Conservation (phyloP, 1,140 invertebrate genomes). For the Leptoteleia sp. region DNA sequence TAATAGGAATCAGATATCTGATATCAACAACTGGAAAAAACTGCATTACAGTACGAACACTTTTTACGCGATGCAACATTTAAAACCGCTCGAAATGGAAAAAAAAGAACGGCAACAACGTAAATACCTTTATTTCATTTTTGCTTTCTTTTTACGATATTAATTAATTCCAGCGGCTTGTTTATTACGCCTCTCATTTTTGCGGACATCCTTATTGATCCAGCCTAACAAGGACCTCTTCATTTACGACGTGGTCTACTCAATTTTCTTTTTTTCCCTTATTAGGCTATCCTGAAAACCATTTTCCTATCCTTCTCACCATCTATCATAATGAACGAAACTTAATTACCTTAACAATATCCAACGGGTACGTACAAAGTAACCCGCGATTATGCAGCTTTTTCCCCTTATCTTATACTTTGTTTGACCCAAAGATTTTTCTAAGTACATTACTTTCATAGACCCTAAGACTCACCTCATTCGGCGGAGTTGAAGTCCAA, state of each 20-base stretch:
- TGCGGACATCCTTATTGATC: background rate
- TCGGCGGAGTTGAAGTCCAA: conserved; percentile 11
- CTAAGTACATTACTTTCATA: conserved; percentile 45
- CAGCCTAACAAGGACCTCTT: too few relatives aligned
- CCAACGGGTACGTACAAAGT: conserved; percentile 26
- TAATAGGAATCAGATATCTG: conserved; percentile 36
- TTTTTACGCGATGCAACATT: too few relatives aligned
- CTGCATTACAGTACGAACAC: background rate
- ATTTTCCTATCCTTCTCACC: background rate
- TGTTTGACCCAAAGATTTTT: conserved; percentile 43
- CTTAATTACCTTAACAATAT: conserved; percentile 41
- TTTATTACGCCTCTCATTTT: too few relatives aligned
- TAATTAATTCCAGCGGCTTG: too few relatives aligned
- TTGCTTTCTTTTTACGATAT: too few relatives aligned
- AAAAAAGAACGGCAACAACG: too few relatives aligned
- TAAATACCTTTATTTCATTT: too few relatives aligned
- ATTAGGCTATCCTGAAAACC: conserved; percentile 3
- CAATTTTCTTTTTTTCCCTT: conserved; percentile 19
- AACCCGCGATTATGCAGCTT: conserved; percentile 16
- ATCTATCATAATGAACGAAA: conserved; percentile 31
- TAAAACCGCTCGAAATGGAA: too few relatives aligned
- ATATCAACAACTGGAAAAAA: conserved; percentile 10
- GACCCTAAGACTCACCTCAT: conserved; percentile 13
- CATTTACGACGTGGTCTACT: conserved; percentile 6
- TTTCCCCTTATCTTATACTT: conserved; percentile 27